Base-by-base conservation (phyloP, 2,888 invertebrate genomes). In the Diaphora mendica region DNA sequence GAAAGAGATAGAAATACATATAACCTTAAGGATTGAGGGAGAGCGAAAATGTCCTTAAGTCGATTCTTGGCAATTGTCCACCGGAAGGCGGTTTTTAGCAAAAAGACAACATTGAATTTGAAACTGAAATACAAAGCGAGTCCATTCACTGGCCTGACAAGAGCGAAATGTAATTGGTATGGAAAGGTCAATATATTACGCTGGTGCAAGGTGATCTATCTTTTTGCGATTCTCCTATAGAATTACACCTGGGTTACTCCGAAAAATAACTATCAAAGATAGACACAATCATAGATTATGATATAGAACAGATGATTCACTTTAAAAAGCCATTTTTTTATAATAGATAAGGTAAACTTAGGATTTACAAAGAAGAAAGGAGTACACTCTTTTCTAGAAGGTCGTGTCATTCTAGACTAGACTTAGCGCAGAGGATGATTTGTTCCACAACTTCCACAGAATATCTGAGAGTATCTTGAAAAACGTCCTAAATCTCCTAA, bases 41-140 rank as follows among this genome's bases (percentile, higher is more conserved):
- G 92, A 92, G 48, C 74, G 83, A 68, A 44, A 78, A 90, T 88
- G 86, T 89, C 91, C 91, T 92, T 90, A 90, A 86, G 88, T 91
- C 89, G 87, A 89, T 88, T 93, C 95, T 95, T 95, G 95, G 95
- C 95, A 95, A 93, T 93, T 92, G 94, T 94, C 95, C 95, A 95
- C 95, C 92, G 95, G 95, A 95, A 94, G 91, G 89, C 91, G 91
- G 90, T 89, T 91, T 94, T 91, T 89, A 91, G 91, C 91, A 95
- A 95, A 91, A 94, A 91, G 94, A 93, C 87, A 83, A 90, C 83
- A 88, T 86, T 85, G 89, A 90, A 91, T 90, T 86, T 89, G 90
- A 88, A 91, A 90, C 93, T 91, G 90, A 93, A 93, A 92, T 93
- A 93, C 94, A 94, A 94, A 93, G 91, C 89, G 84, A 84, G 86